These are phyloP conservation scores for Rhagonycha fulva DNA, from an alignment of 2,888 invertebrate species.

Conservation along the genomic window DNA sequence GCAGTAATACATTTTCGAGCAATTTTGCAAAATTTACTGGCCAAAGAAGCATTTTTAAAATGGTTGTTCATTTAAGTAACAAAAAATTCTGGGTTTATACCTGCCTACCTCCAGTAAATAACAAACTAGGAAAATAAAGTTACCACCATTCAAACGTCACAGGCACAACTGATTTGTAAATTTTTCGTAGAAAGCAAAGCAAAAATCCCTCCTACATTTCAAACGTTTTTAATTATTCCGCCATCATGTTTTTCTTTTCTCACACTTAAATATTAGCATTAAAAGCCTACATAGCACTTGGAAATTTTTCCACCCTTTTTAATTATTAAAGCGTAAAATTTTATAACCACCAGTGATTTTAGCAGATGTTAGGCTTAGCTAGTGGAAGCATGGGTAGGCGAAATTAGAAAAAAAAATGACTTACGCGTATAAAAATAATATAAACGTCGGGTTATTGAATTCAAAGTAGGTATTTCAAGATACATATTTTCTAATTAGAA, in stretches of 20 bases:
- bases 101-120: neutral
- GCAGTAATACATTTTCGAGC: neutral
- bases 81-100: neutral
- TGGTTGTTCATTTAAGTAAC: neutral
- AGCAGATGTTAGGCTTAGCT: neutral
- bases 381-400: neutral
- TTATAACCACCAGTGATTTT: neutral
- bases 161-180: slow-evolving; percentile 51
- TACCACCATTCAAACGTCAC: slow-evolving; percentile 27
- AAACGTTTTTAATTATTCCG: slow-evolving; percentile 53
- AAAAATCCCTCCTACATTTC: slow-evolving; percentile 52
- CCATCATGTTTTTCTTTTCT: slow-evolving; percentile 43
- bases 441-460: neutral
- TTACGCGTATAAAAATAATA: neutral
- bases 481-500: neutral
- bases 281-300: slow-evolving; percentile 40
- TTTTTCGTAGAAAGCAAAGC: slow-evolving; percentile 46
- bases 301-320: slow-evolving; percentile 17
- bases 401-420: neutral
- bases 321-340: slow-evolving; percentile 16
- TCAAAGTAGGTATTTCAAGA: neutral
- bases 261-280: slow-evolving; percentile 36
- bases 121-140: neutral
- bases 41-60: neutral
- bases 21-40: neutral